Evolutionary conservation across 2,797 vertebrate genomes (phyloP).

Genomic region (Acanthurus lineatus): DNA sequence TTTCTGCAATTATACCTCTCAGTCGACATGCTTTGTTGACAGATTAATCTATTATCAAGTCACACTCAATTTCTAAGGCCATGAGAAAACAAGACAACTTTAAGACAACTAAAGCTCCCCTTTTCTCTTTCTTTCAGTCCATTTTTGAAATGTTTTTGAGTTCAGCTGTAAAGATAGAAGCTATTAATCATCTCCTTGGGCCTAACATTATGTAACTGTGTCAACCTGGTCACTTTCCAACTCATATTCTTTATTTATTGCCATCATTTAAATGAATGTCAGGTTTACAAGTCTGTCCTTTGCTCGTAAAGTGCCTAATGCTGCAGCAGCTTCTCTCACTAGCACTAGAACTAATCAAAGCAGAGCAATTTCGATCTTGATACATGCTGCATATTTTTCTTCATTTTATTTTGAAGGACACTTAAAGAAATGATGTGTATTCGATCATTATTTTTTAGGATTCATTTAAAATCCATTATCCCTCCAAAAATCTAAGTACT

Average conservation of each 20-base stretch:
- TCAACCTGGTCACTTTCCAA: slow-evolving; percentile 56
- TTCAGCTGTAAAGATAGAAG: slow-evolving; percentile 6
- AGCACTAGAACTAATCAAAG: slow-evolving; percentile 29
- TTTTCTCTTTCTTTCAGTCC: background rate
- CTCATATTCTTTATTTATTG: slow-evolving; percentile 67
- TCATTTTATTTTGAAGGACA: background rate
- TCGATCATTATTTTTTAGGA: background rate
- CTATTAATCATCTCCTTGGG: slow-evolving; percentile 43
- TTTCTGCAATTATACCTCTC: background rate
- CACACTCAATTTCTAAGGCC: background rate
- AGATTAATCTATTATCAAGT: background rate
- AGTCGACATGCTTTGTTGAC: slow-evolving; percentile 2
- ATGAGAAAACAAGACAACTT: background rate
- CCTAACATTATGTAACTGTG: slow-evolving; percentile 33
- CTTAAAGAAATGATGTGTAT: background rate
- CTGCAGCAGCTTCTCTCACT: slow-evolving; percentile 31
- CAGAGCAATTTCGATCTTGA: slow-evolving; percentile 11
- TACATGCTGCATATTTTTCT: background rate
- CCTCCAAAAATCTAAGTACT: too few relatives aligned
- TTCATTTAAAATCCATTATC: background rate
- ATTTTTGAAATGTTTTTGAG: slow-evolving; percentile 1
- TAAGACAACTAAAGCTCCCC: background rate
- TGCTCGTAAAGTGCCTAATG: slow-evolving; percentile 54
- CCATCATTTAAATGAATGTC: slow-evolving; percentile 57
- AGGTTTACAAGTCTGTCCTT: slow-evolving; percentile 66